phyloP scores from a whole-genome alignment of 1,140 invertebrate species.

The Drosophila repletoides region DNA sequence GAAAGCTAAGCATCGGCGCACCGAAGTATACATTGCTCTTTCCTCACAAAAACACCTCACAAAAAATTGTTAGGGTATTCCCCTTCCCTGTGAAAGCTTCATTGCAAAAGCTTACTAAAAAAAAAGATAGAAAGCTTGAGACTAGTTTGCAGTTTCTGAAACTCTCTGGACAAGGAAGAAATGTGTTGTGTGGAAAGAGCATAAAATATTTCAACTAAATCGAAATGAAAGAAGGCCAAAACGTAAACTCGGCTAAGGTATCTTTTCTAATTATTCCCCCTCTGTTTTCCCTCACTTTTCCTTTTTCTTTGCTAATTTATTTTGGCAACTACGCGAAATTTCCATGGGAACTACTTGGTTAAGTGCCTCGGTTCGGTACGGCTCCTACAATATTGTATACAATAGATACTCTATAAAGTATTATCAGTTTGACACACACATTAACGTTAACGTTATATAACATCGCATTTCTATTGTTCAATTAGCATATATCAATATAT shows the following conservation, averaged over 20 bases:
- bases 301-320: not conserved
- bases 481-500: conserved; percentile 28
- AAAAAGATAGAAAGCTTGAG: conserved; percentile 7
- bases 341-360: conserved; percentile 51
- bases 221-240: conserved; percentile 29
- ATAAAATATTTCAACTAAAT: conserved; percentile 44
- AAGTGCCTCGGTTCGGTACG: conserved; percentile 40
- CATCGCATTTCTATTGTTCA: conserved; percentile 41
- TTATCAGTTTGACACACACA: conserved; percentile 63
- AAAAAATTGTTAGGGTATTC: too few species aligned
- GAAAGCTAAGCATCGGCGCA: conserved; percentile 48
- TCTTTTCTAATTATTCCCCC: conserved; percentile 2
- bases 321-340: conserved; percentile 52
- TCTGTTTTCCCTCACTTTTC: not conserved
- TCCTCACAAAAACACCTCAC: not conserved
- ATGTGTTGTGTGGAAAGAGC: conserved; percentile 39
- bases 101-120: not conserved
- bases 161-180: too few species aligned
- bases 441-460: conserved; percentile 48
- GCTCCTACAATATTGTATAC: conserved; percentile 30
- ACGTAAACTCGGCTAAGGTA: conserved; percentile 37
- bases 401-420: conserved; percentile 32
- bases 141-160: conserved; percentile 20
- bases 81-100: too few species aligned
- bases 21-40: conserved; percentile 24